These are phyloP conservation scores for Peromyscus leucopus DNA, from an alignment of 2,113 vertebrate species.

Conservation along the genomic window DNA sequence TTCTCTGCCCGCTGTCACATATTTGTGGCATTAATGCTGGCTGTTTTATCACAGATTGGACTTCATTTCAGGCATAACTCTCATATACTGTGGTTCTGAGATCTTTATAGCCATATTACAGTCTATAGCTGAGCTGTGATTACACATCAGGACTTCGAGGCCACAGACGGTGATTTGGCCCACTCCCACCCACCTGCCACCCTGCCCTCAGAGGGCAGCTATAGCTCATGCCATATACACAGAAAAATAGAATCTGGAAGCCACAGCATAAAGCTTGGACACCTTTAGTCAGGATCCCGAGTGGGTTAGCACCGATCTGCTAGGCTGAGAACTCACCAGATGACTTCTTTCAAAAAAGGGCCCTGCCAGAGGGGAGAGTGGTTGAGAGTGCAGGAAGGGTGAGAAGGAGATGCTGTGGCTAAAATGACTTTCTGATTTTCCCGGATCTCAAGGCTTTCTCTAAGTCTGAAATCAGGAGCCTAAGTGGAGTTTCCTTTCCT, in stretches of 20 bases:
- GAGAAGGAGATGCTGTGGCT: background rate
- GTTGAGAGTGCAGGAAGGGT: background rate
- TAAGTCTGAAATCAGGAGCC: background rate
- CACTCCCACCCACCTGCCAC: conserved; percentile 67
- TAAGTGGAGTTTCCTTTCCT: background rate
- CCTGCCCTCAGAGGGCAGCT: conserved; percentile 15
- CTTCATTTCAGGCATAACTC: conserved; percentile 81
- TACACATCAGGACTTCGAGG: conserved; percentile 64
- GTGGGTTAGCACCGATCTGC: background rate
- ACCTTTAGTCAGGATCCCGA: background rate
- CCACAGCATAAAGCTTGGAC: background rate
- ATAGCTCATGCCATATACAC: background rate
- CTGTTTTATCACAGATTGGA: conserved; percentile 80
- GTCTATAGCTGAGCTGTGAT: conserved; percentile 78
- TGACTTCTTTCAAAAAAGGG: background rate
- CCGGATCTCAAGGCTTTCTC: background rate
- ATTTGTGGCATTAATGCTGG: conserved; percentile 77
- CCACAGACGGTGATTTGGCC: conserved; percentile 35
- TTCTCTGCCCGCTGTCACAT: conserved; percentile 81
- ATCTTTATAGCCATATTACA: conserved; percentile 77
- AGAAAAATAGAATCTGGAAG: background rate
- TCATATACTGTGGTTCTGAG: conserved; percentile 76
- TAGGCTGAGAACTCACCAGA: background rate
- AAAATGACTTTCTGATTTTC: background rate
- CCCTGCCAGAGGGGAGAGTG: background rate